A percentile compares a stretch with the other conserved stretches of the same genome.
phyloP scores from a whole-genome alignment of 2,888 invertebrate species.

The Hypolimnas misippus region DNA sequence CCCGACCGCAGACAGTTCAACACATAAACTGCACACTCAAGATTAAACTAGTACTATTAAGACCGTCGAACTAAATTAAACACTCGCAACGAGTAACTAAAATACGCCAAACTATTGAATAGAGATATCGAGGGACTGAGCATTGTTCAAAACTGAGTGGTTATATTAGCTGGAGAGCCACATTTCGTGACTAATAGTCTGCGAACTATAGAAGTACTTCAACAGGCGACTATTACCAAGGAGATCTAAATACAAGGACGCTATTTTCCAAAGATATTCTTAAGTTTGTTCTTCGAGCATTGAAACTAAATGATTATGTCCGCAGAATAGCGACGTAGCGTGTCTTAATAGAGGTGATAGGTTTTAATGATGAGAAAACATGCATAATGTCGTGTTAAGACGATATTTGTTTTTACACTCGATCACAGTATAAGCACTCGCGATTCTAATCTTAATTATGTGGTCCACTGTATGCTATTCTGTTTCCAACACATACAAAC shows the following conservation, averaged over 20 bases:
- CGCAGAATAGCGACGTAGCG: conserved; percentile 26
- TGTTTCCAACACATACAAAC: conserved; percentile 12
- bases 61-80: conserved; percentile 5
- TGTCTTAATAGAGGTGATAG: conserved; percentile 28
- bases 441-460: conserved; percentile 28
- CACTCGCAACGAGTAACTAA: conserved; percentile 13
- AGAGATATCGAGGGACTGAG: conserved; percentile 22
- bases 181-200: background rate
- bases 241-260: conserved; percentile 3
- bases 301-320: conserved; percentile 29
- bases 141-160: conserved; percentile 18
- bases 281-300: conserved; percentile 5
- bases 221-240: background rate
- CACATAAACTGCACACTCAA: background rate
- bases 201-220: background rate
- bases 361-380: conserved; percentile 37
- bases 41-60: background rate
- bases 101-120: conserved; percentile 13
- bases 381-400: conserved; percentile 40
- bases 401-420: conserved; percentile 32
- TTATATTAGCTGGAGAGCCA: background rate
- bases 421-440: conserved; percentile 24
- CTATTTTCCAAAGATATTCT: background rate
- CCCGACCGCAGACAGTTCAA: too few relatives aligned
- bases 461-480: conserved; percentile 24